These are phyloP conservation scores for Dascillus cervinus DNA, from an alignment of 2,888 invertebrate species.

Conservation along the genomic window DNA sequence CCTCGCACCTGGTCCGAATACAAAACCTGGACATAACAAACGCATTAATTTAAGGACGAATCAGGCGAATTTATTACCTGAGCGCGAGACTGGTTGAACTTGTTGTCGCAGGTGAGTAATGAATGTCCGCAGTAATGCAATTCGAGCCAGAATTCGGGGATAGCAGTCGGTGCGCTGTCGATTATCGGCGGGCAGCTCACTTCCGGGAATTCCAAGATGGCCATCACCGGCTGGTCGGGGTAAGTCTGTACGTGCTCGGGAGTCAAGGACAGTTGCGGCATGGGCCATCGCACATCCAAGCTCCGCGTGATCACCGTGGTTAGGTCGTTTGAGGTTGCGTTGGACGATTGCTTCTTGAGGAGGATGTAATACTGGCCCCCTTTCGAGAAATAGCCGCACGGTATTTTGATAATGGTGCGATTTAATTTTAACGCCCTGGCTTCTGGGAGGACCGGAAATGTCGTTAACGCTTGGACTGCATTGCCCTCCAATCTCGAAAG, in stretches of 20 bases:
- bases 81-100: conserved; percentile 40
- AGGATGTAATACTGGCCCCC: conserved; percentile 59
- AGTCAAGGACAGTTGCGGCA: conserved; percentile 59
- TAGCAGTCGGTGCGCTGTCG: conserved; percentile 44
- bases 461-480: conserved; percentile 32
- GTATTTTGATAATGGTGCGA: conserved; percentile 40
- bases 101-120: conserved; percentile 60
- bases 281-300: conserved; percentile 77
- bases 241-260: conserved; percentile 74
- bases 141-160: conserved; percentile 69
- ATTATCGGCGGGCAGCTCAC: conserved; percentile 60
- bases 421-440: conserved; percentile 35
- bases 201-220: conserved; percentile 67
- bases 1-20: conserved; percentile 73
- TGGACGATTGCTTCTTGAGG: conserved; percentile 37
- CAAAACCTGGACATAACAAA: conserved; percentile 48
- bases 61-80: conserved; percentile 36
- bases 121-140: conserved; percentile 74
- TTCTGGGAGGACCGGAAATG: conserved; percentile 37
- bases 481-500: conserved; percentile 43
- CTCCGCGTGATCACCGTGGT: conserved; percentile 43
- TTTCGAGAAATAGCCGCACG: conserved; percentile 66
- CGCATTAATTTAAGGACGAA: conserved; percentile 1
- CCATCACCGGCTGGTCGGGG: conserved; percentile 66
- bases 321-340: conserved; percentile 16